Evolutionary conservation across 2,888 invertebrate species (phyloP).

Genomic region (Hydraecia micacea): DNA sequence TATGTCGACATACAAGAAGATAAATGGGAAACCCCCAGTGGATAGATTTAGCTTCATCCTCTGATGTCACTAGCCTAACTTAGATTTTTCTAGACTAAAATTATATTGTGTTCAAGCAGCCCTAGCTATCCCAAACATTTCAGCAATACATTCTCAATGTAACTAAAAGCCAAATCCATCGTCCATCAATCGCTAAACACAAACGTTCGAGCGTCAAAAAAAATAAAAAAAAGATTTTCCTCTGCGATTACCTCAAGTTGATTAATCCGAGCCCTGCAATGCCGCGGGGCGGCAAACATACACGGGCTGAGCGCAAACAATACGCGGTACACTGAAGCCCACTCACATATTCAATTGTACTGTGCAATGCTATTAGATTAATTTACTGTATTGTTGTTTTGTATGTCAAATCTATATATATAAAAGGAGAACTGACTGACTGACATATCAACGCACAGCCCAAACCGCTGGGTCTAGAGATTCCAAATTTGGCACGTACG

Average conservation of each 20-base stretch:
- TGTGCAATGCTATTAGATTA: slow-evolving; percentile 49
- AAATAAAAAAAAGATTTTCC: slow-evolving; percentile 7
- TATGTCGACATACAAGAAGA: neutral
- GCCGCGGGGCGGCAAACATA: slow-evolving; percentile 59
- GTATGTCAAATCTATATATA: slow-evolving; percentile 13
- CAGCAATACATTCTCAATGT: neutral
- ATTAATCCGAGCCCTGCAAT: slow-evolving; percentile 67
- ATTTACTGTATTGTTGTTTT: slow-evolving; percentile 42
- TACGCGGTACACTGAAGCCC: slow-evolving; percentile 21
- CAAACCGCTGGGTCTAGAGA: too few relatives aligned
- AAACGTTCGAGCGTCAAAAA: neutral
- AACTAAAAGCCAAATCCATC: slow-evolving; percentile 1
- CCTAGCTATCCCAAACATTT: neutral
- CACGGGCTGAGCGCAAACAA: slow-evolving; percentile 54
- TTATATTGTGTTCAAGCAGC: neutral
- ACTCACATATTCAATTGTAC: slow-evolving; percentile 57
- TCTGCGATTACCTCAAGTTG: slow-evolving; percentile 65
- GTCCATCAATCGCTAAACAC: neutral
- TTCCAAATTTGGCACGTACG: too few relatives aligned
- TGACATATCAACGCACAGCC: too few relatives aligned
- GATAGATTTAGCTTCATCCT: neutral
- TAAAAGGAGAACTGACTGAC: too few relatives aligned
- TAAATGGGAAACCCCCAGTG: neutral
- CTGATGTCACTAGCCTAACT: neutral
- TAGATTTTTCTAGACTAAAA: neutral